These are phyloP conservation scores for Girardia tigrina DNA, from an alignment of 2,888 invertebrate species.

Conservation along the genomic window DNA sequence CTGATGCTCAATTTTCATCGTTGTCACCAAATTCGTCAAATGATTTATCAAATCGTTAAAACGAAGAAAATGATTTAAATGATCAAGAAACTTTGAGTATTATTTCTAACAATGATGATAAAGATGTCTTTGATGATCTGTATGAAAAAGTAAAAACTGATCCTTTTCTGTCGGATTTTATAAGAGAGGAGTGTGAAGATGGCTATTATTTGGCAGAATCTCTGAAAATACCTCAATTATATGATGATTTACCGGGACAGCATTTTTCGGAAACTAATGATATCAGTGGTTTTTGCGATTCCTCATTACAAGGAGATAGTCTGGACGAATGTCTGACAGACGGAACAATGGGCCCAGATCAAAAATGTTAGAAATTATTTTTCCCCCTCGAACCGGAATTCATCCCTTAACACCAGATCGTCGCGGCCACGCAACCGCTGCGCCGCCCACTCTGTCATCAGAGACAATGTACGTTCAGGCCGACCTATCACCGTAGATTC, in stretches of 20 bases:
- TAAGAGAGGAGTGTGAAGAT: neutral
- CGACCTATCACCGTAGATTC: no score
- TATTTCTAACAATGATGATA: neutral
- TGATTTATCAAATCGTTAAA: slow-evolving; percentile 4
- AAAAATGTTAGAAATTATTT: no score
- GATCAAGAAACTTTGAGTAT: slow-evolving; percentile 4
- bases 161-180: slow-evolving; percentile 1
- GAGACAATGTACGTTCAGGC: no score
- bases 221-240: neutral
- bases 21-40: slow-evolving; percentile 15
- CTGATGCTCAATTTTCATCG: slow-evolving; percentile 12
- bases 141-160: neutral
- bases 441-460: no score
- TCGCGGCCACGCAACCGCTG: no score
- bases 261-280: neutral
- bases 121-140: neutral
- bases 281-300: neutral
- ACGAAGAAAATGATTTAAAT: neutral
- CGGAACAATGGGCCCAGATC: no score
- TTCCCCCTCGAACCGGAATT: no score
- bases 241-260: neutral
- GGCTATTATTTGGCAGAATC: neutral
- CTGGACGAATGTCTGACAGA: neutral
- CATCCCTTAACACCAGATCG: no score
- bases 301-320: neutral